These are phyloP conservation scores for Podocnemis expansa DNA, from an alignment of 2,113 vertebrate genomes.

Conservation along the genomic window DNA sequence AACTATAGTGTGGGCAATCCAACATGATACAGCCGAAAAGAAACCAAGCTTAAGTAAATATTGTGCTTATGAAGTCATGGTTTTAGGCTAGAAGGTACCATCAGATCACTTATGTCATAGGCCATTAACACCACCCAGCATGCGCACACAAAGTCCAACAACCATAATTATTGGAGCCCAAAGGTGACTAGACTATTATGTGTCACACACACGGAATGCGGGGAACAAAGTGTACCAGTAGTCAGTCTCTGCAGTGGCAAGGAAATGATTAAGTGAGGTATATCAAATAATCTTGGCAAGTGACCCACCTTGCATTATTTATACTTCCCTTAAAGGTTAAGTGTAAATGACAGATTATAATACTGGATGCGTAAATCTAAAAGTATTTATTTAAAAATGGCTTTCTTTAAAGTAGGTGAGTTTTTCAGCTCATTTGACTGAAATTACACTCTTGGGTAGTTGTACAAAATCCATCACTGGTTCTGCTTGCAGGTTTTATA, in stretches of 20 bases:
- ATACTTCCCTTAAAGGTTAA: neutral
- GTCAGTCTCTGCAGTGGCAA: neutral
- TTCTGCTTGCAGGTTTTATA: neutral
- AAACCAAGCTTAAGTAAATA: neutral
- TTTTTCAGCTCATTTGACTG: neutral
- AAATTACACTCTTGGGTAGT: neutral
- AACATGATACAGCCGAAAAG: neutral
- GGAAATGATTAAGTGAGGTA: neutral
- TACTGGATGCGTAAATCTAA: neutral
- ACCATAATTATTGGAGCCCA: neutral
- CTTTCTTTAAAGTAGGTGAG: neutral
- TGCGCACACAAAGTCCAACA: neutral
- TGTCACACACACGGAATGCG: neutral
- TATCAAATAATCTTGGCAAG: neutral
- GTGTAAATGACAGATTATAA: neutral
- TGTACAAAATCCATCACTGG: neutral
- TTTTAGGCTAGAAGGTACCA: neutral
- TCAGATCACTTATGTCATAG: neutral
- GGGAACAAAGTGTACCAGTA: neutral
- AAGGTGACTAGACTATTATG: neutral
- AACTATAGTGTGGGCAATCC: neutral
- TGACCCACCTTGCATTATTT: neutral
- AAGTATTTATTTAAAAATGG: neutral
- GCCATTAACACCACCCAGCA: neutral
- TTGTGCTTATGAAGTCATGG: neutral